Conservation (phyloP, 2,113 vertebrate species). For the Piaya cayana region DNA sequence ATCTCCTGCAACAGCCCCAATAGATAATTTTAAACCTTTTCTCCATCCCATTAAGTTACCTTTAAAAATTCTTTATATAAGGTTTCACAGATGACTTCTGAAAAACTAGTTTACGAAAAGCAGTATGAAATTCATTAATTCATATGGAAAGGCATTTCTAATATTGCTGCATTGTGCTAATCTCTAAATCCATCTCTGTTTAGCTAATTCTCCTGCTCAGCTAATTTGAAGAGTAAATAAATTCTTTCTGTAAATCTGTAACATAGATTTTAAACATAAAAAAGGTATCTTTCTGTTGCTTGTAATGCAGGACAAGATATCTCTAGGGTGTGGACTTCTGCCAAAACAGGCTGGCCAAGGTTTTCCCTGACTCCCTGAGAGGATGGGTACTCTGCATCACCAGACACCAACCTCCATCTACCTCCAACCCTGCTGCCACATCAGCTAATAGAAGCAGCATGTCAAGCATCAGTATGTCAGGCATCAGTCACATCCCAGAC, state of each 20-base stretch:
- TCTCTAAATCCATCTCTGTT: conserved; percentile 51
- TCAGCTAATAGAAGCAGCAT: not conserved
- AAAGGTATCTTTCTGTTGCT: not conserved
- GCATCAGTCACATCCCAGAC: not conserved
- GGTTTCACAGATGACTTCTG: conserved; percentile 69
- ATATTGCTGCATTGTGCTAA: conserved; percentile 40
- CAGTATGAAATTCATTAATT: conserved; percentile 56
- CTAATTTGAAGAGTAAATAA: conserved; percentile 58
- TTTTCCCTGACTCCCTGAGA: not conserved
- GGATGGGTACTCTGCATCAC: not conserved
- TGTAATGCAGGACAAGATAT: not conserved
- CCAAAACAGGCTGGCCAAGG: not conserved
- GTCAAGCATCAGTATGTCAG: not conserved
- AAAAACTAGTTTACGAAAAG: conserved; percentile 59
- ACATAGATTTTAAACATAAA: not conserved
- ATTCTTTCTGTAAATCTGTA: conserved; percentile 40
- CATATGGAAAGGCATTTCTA: conserved; percentile 39
- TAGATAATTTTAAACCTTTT: conserved; percentile 89
- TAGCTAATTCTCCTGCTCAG: conserved; percentile 53
- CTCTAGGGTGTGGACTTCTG: not conserved
- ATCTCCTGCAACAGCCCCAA: conserved; percentile 80
- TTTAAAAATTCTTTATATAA: conserved; percentile 83
- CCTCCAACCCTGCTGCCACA: not conserved
- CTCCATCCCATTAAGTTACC: conserved; percentile 89
- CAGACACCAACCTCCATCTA: not conserved